Evolutionary conservation across 2,888 invertebrate genomes (phyloP), one percentile per base, ranked within the genome.

Genomic region (Tiphia femorata): DNA sequence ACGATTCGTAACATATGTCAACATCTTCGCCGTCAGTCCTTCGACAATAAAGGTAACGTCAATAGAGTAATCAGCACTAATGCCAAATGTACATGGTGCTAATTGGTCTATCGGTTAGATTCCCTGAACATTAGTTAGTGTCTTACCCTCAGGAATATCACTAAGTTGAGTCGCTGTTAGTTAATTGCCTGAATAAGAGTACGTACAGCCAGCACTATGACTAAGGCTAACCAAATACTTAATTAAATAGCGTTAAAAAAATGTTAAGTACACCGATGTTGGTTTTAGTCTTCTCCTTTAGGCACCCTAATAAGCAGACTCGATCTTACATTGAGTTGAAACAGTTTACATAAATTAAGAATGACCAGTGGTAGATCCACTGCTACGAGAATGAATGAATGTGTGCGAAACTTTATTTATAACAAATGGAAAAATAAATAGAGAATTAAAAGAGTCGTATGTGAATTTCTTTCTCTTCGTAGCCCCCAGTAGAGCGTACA

Each of bases 361-460:
- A 74, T 72, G 72, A 75, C 64, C 69, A 75, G 67, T 78, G 79
- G 73, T 78, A 70, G 75, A 80, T 70, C 75, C 75, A 76, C 73
- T 72, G 75, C 70, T 67, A 72, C 58, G 62, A 76, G 81, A 78
- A 77, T 81, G 81, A 81, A 79, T 81, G 83, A 74, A 72, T 73
- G 80, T 76, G 80, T 78, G 80, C 72, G 72, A 72, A 71, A 74
- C 70, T 72, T 80, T 78, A 80, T 79, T 80, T 80, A 80, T 79
- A 76, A 78, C 60, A 67, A 72, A 72, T 33, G 62, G 51, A 54
- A 67, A 71, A 76, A 73, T 71, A 74, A 75, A 75, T 64, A 58
- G 38, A 72, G n/a, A 25, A 48, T 52, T 58, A 38, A 49, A 62
- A 60, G 48, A 56, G n/a, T 46, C 20, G 48, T 25, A 41, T 38